Base-by-base conservation (phyloP, 2,797 vertebrate species). In the Adelosebastes latens region DNA sequence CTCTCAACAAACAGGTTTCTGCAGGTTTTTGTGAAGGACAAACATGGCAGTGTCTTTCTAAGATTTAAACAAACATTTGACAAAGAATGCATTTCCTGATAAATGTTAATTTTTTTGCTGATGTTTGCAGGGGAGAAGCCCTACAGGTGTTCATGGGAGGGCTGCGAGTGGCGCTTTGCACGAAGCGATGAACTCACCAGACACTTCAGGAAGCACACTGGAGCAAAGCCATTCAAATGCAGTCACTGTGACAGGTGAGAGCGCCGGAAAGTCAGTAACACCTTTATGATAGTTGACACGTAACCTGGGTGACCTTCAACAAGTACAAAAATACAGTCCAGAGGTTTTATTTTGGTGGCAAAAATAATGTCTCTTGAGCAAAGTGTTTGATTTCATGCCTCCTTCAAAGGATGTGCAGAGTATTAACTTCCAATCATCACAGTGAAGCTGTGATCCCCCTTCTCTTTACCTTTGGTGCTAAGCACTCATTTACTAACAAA, bases 131-230 rank as follows among this genome's bases (percentile, higher is more conserved):
- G 98, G 94, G 98, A 99, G 95, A 99, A 99, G 96, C 98, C 98
- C 89, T 99, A 99, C 96, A 97, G 97, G 95, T 99, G 98, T 95
- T 99, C 98, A 67, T 99, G 98, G 98, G 97, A 98, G 92, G 98
- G 98, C 88, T 99, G 98, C 83, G 97, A 97, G 93, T 99, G 98
- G 98, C 97, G 98, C 90, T 99, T 99, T 92, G 98, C 98, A 92
- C 97, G 98, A 75, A 99, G 98, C 81, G 98, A 99, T 85, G 98
- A 99, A 86, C 96, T 99, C 92, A 99, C 98, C 87, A 97, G 98
- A 96, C 98, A 99, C 96, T 99, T 98, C 97, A 97, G 98, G 96
- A 99, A 99, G 96, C 98, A 99, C 97, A 99, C 98, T 8, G 98
- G 98, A 93, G 97, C 98, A 65, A 99, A 99, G 96, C 98, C 98